Evolutionary conservation across 2,888 invertebrate genomes (phyloP), one percentile per base, ranked within the genome.

Genomic region (Crioceris asparagi): DNA sequence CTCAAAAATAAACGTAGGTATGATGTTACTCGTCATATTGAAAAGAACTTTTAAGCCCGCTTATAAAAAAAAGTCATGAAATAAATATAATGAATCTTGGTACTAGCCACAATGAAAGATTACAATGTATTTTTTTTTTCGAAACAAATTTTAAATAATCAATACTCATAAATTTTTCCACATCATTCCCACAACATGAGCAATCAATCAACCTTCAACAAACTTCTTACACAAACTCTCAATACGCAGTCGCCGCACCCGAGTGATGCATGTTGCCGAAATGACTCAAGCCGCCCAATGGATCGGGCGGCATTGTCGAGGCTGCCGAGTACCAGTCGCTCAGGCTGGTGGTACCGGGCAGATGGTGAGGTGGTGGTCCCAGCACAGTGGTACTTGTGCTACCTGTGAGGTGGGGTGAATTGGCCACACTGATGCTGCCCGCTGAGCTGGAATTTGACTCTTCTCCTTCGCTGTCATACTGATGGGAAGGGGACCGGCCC

Each of bases 401-500:
- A 8, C 12, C 14, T 10, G n/a, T 36, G 21, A 55, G 60, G 41
- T 66, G 69, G 11, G 71, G 74, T 57, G 70, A 75, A 45, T 69
- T 72, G 36, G 71, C 75, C 32, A 81, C 81, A 48, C 79, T 79
- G 52, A 81, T 75, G 57, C 79, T 80, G 43, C 79, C 80, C 36
- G 81, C 82, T 43, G 72, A 72, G 2, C 82, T 83, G 38, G 83
- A 83, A 61, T 77, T 80, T 45, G 85, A 85, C 60, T 87, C 87
- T 61, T 90, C 90, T 29, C 84, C 86, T 62, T 90, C 91, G 64
- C 86, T 87, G 62, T 87, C 87, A 66, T 86, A 87, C 49, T 75
- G 72, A 32, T 76, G 70, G 29, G 82, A 79, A 29, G 82, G 79
- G 56, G 62, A 62, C 36, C 63, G 50, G 10, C 64, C 61, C 4